Evolutionary conservation across 2,113 vertebrate genomes (phyloP).

Genomic region (Miniopterus natalensis): DNA sequence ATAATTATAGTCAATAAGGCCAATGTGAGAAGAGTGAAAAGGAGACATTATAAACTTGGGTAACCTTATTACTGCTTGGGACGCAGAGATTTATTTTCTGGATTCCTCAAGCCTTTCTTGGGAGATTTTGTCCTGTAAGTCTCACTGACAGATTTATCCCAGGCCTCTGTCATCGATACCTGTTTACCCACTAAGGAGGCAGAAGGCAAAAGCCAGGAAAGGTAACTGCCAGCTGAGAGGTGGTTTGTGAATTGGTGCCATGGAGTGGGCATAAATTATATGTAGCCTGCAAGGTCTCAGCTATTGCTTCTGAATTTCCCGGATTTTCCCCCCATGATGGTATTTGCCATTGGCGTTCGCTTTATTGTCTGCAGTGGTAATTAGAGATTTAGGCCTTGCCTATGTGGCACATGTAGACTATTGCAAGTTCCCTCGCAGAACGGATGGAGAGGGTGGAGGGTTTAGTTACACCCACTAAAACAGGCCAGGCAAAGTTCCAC

Average conservation of each 20-base stretch:
- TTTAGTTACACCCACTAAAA: background rate
- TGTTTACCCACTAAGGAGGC: conserved; percentile 89
- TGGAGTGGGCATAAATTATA: conserved; percentile 90
- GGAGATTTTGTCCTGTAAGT: conserved; percentile 87
- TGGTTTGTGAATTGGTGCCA: conserved; percentile 88
- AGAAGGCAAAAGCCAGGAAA: conserved; percentile 85
- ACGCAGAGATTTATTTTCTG: conserved; percentile 87
- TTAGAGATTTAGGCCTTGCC: conserved; percentile 14
- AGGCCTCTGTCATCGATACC: conserved; percentile 83
- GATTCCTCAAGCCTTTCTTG: conserved; percentile 84
- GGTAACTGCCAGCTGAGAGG: conserved; percentile 90
- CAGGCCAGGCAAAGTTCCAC: background rate
- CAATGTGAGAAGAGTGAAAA: conserved; percentile 88
- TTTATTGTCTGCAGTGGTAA: conserved; percentile 66
- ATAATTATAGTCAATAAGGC: conserved; percentile 86
- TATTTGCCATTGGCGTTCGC: conserved; percentile 87
- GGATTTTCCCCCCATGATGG: conserved; percentile 78
- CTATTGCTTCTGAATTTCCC: conserved; percentile 84
- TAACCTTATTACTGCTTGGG: conserved; percentile 84
- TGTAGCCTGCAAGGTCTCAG: conserved; percentile 85
- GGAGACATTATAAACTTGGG: conserved; percentile 88
- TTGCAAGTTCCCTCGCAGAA: background rate
- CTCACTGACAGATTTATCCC: conserved; percentile 90
- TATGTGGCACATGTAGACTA: background rate
- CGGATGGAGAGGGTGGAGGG: background rate